Conservation (phyloP, 2,113 vertebrate genomes). For the Suricata suricatta region DNA sequence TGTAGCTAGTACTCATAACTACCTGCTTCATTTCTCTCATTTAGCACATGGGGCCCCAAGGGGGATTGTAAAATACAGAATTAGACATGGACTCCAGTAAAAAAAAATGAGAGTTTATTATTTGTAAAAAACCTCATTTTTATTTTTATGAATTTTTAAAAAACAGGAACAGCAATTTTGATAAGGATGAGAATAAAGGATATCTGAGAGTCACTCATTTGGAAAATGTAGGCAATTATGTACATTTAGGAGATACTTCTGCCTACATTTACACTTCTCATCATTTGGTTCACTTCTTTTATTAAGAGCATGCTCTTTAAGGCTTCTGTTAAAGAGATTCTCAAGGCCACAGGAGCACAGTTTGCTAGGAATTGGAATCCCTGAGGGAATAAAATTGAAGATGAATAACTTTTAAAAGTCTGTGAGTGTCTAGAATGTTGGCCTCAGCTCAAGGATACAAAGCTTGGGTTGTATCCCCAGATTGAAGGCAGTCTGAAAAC, state of each 20-base stretch:
- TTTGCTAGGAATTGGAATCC: not conserved
- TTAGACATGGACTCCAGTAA: not conserved
- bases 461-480: not conserved
- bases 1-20: not conserved
- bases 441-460: not conserved
- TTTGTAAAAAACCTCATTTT: not conserved
- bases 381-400: not conserved
- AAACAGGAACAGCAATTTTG: not conserved
- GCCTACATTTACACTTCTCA: not conserved
- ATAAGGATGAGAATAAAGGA: not conserved
- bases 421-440: not conserved
- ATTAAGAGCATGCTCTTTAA: not conserved
- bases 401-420: not conserved
- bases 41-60: not conserved
- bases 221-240: not conserved
- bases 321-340: not conserved
- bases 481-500: not conserved
- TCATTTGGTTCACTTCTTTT: not conserved
- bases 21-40: not conserved
- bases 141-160: slow-evolving; percentile 37
- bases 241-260: not conserved
- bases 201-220: not conserved
- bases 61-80: not conserved
- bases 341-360: not conserved
- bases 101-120: not conserved